Evolutionary conservation across 2,888 invertebrate species (phyloP).

Genomic region (Andrena minutula): DNA sequence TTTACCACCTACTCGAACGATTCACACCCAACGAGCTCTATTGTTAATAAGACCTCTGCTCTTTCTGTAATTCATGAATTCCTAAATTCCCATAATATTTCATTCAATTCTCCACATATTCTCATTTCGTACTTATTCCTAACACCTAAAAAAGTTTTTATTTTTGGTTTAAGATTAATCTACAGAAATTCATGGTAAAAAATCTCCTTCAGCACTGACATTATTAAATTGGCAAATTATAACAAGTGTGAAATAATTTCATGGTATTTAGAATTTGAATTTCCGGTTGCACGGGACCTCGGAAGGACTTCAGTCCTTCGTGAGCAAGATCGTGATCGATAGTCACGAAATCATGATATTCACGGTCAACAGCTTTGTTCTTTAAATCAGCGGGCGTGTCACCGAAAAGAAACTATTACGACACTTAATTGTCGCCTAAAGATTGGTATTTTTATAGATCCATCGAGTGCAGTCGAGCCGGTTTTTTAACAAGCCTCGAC

Average conservation of each 20-base stretch:
- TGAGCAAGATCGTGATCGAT: neutral
- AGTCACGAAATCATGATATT: conserved; percentile 38
- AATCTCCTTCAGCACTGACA: neutral
- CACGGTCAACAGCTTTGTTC: conserved; percentile 39
- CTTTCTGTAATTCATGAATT: neutral
- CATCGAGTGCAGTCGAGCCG: neutral
- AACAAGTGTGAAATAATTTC: neutral
- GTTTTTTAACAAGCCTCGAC: neutral
- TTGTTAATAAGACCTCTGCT: neutral
- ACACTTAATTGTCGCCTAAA: conserved; percentile 10
- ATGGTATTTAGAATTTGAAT: neutral
- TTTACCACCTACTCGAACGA: neutral
- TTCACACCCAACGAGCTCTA: neutral
- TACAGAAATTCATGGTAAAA: neutral
- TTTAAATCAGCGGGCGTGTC: conserved; percentile 22
- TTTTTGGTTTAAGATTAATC: too few species aligned
- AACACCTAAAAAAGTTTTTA: too few species aligned
- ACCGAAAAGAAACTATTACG: conserved; percentile 24
- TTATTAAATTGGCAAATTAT: neutral
- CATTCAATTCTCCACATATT: too few species aligned
- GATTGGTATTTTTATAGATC: neutral
- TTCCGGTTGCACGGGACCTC: neutral
- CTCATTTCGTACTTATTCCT: too few species aligned
- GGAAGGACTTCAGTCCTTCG: conserved; percentile 19
- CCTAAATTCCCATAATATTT: too few species aligned